phyloP scores from a whole-genome alignment of 2,797 vertebrate genomes.

The Eurystomus glaucurus region DNA sequence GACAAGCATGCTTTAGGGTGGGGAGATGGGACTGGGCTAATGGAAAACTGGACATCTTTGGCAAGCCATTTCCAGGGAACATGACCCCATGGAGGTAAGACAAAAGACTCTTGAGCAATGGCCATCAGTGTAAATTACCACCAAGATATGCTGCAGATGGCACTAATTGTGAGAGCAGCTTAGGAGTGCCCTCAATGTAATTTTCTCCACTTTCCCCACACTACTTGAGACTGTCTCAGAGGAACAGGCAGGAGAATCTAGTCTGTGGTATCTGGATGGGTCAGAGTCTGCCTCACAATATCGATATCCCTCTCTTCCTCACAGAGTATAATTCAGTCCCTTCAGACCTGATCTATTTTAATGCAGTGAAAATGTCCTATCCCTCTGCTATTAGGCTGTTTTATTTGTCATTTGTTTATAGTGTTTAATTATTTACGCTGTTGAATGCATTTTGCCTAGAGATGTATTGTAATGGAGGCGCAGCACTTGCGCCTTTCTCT shows the following conservation, averaged over 20 bases:
- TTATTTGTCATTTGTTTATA: conserved; percentile 21
- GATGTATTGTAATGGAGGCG: not conserved
- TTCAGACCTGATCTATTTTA: conserved; percentile 27
- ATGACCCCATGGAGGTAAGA: not conserved
- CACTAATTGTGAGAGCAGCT: not conserved
- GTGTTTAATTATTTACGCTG: conserved; percentile 58
- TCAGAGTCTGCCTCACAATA: not conserved
- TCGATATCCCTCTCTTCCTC: not conserved
- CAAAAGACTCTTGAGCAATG: not conserved
- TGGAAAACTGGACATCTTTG: not conserved
- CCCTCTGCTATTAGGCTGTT: conserved; percentile 38
- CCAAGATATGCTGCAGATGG: not conserved
- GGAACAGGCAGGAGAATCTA: not conserved
- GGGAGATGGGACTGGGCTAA: not conserved
- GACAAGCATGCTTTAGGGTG: fast-evolving
- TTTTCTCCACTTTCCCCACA: not conserved
- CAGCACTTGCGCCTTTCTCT: not conserved
- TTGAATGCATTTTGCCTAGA: not conserved
- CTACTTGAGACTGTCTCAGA: not conserved
- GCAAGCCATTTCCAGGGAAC: not conserved
- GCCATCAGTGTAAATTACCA: not conserved
- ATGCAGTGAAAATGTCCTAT: not conserved
- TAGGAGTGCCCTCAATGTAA: not conserved
- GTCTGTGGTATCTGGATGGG: not conserved
- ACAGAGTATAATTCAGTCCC: not conserved